phyloP scores from a whole-genome alignment of 2,888 invertebrate genomes.

The Meliscaeva auricollis region DNA sequence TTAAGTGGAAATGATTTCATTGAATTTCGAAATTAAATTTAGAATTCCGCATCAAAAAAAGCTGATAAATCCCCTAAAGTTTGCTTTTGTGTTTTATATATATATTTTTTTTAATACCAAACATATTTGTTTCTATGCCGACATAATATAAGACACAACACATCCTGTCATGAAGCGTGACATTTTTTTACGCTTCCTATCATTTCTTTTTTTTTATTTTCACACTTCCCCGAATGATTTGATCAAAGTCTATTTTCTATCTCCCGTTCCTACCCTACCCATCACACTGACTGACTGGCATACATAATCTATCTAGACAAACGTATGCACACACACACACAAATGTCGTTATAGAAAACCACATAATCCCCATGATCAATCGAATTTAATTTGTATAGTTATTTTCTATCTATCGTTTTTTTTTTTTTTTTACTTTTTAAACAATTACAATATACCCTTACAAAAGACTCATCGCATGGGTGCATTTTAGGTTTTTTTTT shows the following conservation, averaged over 20 bases:
- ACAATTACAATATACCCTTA: conserved; percentile 59
- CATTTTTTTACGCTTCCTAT: conserved; percentile 71
- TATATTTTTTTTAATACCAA: conserved; percentile 17
- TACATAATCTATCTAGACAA: conserved; percentile 51
- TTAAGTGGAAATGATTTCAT: conserved; percentile 50
- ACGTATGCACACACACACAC: conserved; percentile 29
- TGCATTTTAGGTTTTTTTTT: conserved; percentile 11
- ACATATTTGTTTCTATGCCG: conserved; percentile 16
- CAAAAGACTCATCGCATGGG: conserved; percentile 21
- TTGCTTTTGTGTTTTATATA: conserved; percentile 1
- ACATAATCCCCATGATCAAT: conserved; percentile 76
- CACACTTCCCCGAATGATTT: conserved; percentile 64
- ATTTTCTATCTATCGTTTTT: background rate
- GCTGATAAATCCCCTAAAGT: conserved; percentile 12
- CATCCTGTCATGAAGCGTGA: conserved; percentile 74
- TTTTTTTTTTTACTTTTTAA: conserved; percentile 26
- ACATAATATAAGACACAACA: conserved; percentile 20
- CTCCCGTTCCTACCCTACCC: too few relatives aligned
- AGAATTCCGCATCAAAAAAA: conserved; percentile 7
- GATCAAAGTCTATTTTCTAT: conserved; percentile 2
- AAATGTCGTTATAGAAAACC: conserved; percentile 66
- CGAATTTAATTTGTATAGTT: conserved; percentile 71
- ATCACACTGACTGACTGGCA: conserved; percentile 61
- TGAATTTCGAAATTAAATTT: conserved; percentile 38
- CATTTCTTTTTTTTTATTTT: conserved; percentile 39